A percentile compares a stretch with the other conserved stretches of the same genome.
phyloP scores from a whole-genome alignment of 2,888 invertebrate genomes.

The Atethmia centrago region DNA sequence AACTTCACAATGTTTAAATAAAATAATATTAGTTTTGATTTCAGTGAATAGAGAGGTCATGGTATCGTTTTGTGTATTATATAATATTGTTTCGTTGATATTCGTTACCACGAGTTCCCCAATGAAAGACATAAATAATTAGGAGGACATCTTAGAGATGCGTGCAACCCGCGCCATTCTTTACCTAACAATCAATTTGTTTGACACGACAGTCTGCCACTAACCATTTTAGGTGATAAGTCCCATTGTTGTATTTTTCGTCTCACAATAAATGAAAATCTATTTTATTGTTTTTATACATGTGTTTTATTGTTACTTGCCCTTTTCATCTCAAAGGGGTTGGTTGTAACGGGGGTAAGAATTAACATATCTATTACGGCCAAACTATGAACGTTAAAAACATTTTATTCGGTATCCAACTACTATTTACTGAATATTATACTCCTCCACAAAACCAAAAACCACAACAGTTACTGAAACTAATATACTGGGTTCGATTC shows the following conservation, averaged over 20 bases:
- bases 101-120: constrained; percentile 89
- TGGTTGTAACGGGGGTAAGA: not conserved
- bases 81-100: constrained; percentile 86
- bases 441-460: not conserved
- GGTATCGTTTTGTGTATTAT: constrained; percentile 87
- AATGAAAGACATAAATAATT: constrained; percentile 89
- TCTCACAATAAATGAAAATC: constrained; percentile 91
- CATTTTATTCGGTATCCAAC: not conserved
- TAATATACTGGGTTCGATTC: not conserved
- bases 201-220: constrained; percentile 90
- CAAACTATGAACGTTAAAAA: not conserved
- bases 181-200: constrained; percentile 83
- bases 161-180: constrained; percentile 61
- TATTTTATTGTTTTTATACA: constrained; percentile 90
- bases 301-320: constrained; percentile 83
- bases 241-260: constrained; percentile 91
- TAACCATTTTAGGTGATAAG: constrained; percentile 90
- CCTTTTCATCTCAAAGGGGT: not conserved
- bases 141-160: constrained; percentile 77
- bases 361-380: not conserved
- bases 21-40: constrained; percentile 87
- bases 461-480: not conserved
- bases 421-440: not conserved
- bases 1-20: constrained; percentile 88
- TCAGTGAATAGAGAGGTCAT: constrained; percentile 87